phyloP scores from a whole-genome alignment of 2,888 invertebrate genomes.

The Pharmacophagus antenor region DNA sequence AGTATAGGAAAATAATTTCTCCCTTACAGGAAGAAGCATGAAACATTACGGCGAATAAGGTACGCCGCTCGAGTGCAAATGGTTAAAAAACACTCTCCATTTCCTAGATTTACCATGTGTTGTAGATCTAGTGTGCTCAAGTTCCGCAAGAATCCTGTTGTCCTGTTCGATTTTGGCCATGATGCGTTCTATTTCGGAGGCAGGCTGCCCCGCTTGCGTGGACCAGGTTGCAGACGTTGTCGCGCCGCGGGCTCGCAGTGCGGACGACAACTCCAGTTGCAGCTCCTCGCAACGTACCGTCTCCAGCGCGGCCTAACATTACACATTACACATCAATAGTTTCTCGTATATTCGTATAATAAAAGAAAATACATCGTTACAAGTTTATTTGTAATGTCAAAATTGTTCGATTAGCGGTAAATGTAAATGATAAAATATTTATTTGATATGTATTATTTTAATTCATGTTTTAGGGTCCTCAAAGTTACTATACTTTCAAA shows the following conservation, averaged over 20 bases:
- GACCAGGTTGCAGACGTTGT: conserved; percentile 64
- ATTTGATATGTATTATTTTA: too few species aligned
- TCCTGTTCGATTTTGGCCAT: conserved; percentile 97
- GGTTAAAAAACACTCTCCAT: background rate
- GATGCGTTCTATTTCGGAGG: conserved; percentile 93
- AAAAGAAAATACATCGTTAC: too few species aligned
- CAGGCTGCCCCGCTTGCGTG: conserved; percentile 69
- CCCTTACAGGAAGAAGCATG: too few species aligned
- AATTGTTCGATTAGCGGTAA: background rate
- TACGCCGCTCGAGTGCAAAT: too few species aligned
- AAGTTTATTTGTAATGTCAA: too few species aligned
- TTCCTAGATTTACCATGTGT: conserved; percentile 76
- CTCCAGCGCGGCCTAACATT: conserved; percentile 82
- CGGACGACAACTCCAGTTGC: conserved; percentile 90
- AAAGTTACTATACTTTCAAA: too few species aligned
- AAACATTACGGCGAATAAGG: too few species aligned
- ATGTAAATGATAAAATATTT: too few species aligned
- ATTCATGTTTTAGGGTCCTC: too few species aligned
- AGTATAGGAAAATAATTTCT: too few species aligned
- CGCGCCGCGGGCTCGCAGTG: conserved; percentile 77
- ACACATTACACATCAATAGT: background rate
- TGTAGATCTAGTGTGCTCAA: conserved; percentile 90
- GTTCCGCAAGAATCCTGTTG: conserved; percentile 92
- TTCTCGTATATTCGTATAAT: background rate
- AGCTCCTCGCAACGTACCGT: conserved; percentile 92